phyloP scores from a whole-genome alignment of 1,140 invertebrate genomes.

The Zophobas morio region DNA sequence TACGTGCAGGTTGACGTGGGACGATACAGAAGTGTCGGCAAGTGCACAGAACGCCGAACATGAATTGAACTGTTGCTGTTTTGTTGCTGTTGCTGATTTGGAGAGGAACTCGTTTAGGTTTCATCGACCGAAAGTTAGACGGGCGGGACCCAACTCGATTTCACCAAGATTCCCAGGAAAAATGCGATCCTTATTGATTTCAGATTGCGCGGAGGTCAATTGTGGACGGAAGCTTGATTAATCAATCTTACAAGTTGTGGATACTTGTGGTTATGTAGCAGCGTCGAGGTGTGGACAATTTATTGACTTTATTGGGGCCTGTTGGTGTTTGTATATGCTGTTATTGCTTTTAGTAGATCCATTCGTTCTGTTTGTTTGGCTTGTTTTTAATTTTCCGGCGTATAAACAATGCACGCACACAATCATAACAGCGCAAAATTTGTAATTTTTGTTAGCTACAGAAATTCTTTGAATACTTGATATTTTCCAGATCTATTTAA shows the following conservation, averaged over 20 bases:
- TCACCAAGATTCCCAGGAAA: constrained; percentile 22
- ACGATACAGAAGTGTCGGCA: background rate
- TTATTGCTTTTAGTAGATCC: too few relatives aligned
- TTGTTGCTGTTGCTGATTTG: background rate
- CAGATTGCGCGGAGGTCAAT: constrained; percentile 6
- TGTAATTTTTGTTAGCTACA: too few relatives aligned
- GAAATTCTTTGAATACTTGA: too few relatives aligned
- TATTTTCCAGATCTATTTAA: too few relatives aligned
- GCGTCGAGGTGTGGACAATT: too few relatives aligned
- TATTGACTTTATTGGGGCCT: too few relatives aligned
- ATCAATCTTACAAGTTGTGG: background rate
- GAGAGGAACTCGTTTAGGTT: background rate
- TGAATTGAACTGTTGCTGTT: background rate
- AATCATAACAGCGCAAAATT: too few relatives aligned
- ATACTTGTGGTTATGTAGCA: too few relatives aligned
- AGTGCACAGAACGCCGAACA: background rate
- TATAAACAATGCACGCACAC: too few relatives aligned
- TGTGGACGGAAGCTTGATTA: constrained; percentile 23
- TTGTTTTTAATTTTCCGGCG: too few relatives aligned
- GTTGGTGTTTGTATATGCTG: too few relatives aligned
- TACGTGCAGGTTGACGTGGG: constrained; percentile 1
- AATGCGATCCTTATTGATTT: constrained; percentile 27
- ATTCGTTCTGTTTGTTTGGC: too few relatives aligned
- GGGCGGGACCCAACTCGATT: background rate
- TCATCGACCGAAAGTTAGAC: constrained; percentile 8